Evolutionary conservation across 35 echinoderm and acorn worm species (phyloP).

Genomic region (Lytechinus pictus): DNA sequence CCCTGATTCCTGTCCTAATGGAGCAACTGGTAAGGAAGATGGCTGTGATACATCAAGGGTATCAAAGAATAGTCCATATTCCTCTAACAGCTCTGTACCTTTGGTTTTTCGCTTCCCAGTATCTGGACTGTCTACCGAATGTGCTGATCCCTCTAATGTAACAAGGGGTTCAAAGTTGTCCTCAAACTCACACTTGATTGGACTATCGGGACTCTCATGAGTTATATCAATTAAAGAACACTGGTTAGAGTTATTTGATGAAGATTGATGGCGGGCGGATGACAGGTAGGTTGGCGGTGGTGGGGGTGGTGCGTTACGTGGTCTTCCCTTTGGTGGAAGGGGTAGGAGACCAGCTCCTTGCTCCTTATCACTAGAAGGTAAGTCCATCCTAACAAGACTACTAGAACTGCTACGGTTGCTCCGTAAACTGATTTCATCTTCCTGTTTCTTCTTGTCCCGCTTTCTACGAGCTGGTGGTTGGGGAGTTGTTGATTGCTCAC

Average conservation of each 20-base stretch:
- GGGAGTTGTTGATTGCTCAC: background rate
- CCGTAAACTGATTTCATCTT: background rate
- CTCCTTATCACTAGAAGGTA: background rate
- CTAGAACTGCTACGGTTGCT: background rate
- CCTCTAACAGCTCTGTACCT: background rate
- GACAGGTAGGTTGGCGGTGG: background rate
- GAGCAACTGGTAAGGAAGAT: background rate
- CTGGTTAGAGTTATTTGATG: conserved; percentile 27
- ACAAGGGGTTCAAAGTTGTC: conserved; percentile 29
- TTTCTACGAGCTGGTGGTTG: background rate
- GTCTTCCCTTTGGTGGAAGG: background rate
- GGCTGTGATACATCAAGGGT: background rate
- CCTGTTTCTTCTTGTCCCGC: conserved; percentile 21
- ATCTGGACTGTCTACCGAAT: background rate
- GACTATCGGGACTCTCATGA: background rate
- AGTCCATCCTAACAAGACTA: background rate
- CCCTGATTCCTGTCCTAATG: background rate
- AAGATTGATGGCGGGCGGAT: background rate
- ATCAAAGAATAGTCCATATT: conserved; percentile 36
- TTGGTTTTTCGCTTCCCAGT: background rate
- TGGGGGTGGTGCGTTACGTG: background rate
- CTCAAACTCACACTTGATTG: conserved; percentile 12
- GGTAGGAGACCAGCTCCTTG: background rate
- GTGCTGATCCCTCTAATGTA: background rate
- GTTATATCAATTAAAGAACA: background rate